phyloP scores from a whole-genome alignment of 2,888 invertebrate genomes.

The Trachelus iudaicus region DNA sequence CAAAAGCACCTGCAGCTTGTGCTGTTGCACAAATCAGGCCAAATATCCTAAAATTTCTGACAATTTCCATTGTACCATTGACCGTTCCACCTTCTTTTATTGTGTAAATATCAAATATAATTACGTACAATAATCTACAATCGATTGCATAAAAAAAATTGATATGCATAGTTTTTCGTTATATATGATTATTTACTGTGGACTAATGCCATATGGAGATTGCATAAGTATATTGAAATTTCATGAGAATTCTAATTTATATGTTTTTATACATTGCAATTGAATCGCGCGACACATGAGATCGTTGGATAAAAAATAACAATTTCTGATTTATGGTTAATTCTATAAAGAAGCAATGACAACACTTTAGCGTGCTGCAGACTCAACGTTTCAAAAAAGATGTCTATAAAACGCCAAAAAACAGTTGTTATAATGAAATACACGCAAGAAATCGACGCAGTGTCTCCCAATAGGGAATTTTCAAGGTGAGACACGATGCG shows the following conservation, averaged over 20 bases:
- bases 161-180: not conserved
- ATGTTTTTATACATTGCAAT: not conserved
- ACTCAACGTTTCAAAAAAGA: too few relatives aligned
- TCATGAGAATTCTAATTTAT: not conserved
- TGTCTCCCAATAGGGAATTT: not conserved
- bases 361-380: not conserved
- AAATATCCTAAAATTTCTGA: not conserved
- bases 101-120: not conserved
- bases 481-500: conserved; percentile 14
- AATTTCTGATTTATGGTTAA: not conserved
- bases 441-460: not conserved
- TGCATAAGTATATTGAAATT: not conserved
- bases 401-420: not conserved
- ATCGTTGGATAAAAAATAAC: not conserved
- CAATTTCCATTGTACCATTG: not conserved
- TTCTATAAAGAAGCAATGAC: not conserved
- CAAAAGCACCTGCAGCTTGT: not conserved
- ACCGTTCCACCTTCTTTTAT: not conserved
- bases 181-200: not conserved
- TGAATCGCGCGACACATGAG: not conserved
- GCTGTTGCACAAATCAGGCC: not conserved
- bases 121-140: not conserved
- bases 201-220: not conserved
- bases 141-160: not conserved
- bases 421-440: not conserved